A percentile compares a stretch with the other conserved stretches of the same genome.
phyloP scores from a whole-genome alignment of 2,888 invertebrate species.

The Cheilosia urbana region DNA sequence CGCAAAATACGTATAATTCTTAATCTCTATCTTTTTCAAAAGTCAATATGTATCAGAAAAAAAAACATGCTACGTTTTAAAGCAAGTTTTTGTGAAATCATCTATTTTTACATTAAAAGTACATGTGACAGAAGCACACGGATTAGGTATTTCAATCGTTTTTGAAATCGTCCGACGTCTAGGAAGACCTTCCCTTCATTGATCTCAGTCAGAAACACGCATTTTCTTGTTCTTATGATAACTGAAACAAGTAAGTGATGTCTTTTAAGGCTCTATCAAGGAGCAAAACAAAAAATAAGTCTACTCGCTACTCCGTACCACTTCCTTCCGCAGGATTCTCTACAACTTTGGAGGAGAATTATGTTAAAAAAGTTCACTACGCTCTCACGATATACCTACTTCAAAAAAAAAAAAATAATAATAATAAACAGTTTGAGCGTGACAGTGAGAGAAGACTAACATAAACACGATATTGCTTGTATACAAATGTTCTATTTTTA shows the following conservation, averaged over 20 bases:
- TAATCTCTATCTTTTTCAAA: too few relatives aligned
- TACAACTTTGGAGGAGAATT: not conserved
- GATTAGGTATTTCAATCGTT: not conserved
- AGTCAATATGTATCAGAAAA: too few relatives aligned
- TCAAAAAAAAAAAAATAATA: slow-evolving; percentile 5
- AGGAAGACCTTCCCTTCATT: slow-evolving; percentile 19
- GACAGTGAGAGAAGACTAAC: slow-evolving; percentile 31
- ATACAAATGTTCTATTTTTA: slow-evolving; percentile 38
- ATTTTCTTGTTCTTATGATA: slow-evolving; percentile 5
- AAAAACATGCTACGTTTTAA: too few relatives aligned
- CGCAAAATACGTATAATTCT: too few relatives aligned
- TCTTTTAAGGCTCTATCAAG: not conserved
- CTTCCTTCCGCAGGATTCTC: slow-evolving; percentile 27
- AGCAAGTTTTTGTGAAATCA: too few relatives aligned
- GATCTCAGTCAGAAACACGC: not conserved
- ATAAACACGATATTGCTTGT: slow-evolving; percentile 30
- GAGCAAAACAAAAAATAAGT: not conserved
- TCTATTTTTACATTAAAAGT: not conserved
- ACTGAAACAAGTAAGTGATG: not conserved
- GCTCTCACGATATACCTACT: slow-evolving; percentile 24
- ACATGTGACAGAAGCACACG: not conserved
- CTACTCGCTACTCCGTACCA: not conserved
- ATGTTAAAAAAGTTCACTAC: slow-evolving; percentile 7
- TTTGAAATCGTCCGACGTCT: not conserved
- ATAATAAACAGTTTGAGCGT: not conserved